Base-by-base conservation (phyloP, 2,888 invertebrate species). In the Acronicta psi region DNA sequence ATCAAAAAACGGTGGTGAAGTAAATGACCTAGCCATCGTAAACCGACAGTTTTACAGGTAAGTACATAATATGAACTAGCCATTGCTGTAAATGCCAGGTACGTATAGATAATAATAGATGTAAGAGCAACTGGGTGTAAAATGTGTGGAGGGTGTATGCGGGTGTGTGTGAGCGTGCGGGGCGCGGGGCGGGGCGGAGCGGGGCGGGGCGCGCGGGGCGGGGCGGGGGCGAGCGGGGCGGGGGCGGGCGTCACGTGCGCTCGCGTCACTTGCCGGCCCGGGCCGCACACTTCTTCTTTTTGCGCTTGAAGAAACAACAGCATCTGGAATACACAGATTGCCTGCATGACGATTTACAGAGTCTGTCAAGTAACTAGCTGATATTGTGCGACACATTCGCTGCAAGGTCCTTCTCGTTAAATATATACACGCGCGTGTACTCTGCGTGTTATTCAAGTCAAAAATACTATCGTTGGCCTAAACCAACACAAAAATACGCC, bases 221-320 rank as follows among this genome's bases (percentile, higher is more conserved):
- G 36, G 45, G 49, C 54, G 37, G 64, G 64, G 16, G n/a, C 23
- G 36, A 0, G 62, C 38, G 66, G 49, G 41, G 50, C 44, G 58
- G 42, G 56, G 36, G 55, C 69, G 71, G 64, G 79, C 73, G 88
- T 84, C 85, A 85, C 76, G 84, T 68, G 73, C 80, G 68, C 86
- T 79, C 96, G 96, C 97, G 97, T 97, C 97, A 97, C 96, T 97
- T 97, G 95, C 97, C 97, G 89, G 97, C 97, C 88, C 97, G 96
- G 76, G 96, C 96, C 90, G 97, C 93, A 69, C 94, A 97, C 96
- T 99, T 98, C 97, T 99, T 99, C 98, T 99, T 99, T 97, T 98
- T 99, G 94, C 98, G 97, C 95, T 98, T 98, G 96, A 98, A 98
- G 96, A 99, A 99, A 95, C 99, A 99, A 95, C 99, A 99, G 96